Percentiles rank a stretch among this genome's conserved stretches.
These are phyloP conservation scores for Saturnia japonica DNA, from an alignment of 2,888 invertebrate genomes.

Conservation along the genomic window DNA sequence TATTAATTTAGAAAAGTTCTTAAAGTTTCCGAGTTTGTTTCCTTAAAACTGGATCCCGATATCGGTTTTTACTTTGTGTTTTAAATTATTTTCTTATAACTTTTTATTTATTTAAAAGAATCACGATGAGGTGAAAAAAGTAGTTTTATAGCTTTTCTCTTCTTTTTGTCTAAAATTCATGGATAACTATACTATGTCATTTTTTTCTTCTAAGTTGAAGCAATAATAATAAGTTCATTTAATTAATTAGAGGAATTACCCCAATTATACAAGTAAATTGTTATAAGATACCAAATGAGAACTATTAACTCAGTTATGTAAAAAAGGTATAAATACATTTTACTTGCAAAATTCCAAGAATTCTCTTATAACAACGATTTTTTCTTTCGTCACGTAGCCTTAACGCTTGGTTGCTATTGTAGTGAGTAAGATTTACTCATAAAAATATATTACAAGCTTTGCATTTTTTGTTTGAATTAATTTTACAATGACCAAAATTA, in stretches of 20 bases:
- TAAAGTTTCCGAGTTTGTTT: background rate
- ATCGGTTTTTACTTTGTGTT: background rate
- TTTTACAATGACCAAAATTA: background rate
- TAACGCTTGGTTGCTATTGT: background rate
- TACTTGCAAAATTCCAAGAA: background rate
- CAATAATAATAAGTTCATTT: background rate
- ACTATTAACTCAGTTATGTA: background rate
- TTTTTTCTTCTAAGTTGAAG: too few species aligned
- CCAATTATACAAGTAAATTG: background rate
- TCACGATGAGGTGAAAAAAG: too few species aligned
- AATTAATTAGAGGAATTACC: background rate
- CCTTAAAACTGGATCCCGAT: background rate
- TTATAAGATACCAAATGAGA: background rate
- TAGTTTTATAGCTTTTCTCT: too few species aligned
- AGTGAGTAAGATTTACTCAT: background rate
- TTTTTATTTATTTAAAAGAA: too few species aligned
- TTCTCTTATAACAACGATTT: background rate
- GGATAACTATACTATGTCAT: too few species aligned
- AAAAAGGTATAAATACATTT: background rate
- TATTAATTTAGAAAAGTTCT: background rate
- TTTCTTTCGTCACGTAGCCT: background rate
- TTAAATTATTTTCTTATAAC: too few species aligned
- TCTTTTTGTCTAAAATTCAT: too few species aligned
- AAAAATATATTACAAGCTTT: background rate
- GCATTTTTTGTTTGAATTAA: constrained; percentile 1